phyloP scores from a whole-genome alignment of 2,797 vertebrate species.

The Tokudaia tokunoshimensis region DNA sequence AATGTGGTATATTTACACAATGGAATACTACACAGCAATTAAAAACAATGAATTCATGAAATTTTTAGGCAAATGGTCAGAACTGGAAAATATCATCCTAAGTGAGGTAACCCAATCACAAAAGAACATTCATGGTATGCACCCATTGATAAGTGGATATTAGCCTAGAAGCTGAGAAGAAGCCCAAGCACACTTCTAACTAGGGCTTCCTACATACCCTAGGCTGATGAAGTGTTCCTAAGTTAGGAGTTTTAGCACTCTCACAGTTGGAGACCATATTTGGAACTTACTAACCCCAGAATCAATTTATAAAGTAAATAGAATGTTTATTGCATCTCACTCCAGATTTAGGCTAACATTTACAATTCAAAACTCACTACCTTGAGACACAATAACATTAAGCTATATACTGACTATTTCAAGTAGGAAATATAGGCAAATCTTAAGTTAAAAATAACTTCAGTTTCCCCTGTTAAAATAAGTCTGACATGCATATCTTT shows the following conservation, averaged over 20 bases:
- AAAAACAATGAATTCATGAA: no score
- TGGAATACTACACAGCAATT: no score
- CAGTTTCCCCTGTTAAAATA: not conserved
- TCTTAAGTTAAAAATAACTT: conserved; percentile 56
- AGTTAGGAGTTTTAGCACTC: not conserved
- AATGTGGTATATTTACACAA: no score
- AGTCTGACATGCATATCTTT: not conserved
- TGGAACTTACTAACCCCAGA: not conserved
- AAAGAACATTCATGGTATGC: no score
- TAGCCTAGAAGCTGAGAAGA: no score
- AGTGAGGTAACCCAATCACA: no score
- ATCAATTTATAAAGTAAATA: conserved; percentile 28
- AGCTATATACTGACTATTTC: not conserved
- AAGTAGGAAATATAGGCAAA: not conserved
- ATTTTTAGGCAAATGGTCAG: no score
- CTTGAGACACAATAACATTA: not conserved
- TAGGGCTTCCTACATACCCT: fast-evolving
- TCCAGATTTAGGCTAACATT: not conserved
- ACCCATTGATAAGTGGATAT: no score
- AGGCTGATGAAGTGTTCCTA: not conserved
- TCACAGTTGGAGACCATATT: not conserved
- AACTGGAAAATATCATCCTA: no score
- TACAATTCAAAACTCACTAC: not conserved
- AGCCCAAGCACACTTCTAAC: not conserved
- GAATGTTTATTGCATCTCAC: not conserved